Percentiles rank a stretch among this genome's conserved stretches.
Evolutionary conservation across 2,113 vertebrate genomes (phyloP).

Genomic region (Rissa tridactyla): DNA sequence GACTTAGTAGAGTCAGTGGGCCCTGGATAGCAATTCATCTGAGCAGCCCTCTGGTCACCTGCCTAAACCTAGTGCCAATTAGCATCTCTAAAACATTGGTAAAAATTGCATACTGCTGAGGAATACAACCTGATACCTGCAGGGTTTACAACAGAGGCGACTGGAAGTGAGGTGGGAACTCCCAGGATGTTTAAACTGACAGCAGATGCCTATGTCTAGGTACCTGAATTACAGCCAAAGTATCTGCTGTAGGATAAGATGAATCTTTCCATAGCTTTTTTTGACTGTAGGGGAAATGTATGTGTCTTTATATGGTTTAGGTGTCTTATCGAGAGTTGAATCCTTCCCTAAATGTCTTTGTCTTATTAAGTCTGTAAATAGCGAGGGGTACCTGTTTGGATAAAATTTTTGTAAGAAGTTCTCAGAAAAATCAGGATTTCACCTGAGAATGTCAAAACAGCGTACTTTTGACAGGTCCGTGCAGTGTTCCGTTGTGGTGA

Average conservation of each 20-base stretch:
- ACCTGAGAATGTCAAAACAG: background rate
- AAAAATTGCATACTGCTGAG: background rate
- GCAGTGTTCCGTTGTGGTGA: background rate
- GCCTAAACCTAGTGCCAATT: background rate
- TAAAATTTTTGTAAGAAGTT: background rate
- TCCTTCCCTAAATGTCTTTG: background rate
- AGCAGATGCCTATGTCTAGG: background rate
- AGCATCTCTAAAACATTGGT: background rate
- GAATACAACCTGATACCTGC: background rate
- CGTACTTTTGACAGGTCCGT: background rate
- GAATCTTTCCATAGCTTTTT: background rate
- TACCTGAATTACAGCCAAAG: background rate
- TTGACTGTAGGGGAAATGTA: background rate
- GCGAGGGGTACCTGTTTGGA: background rate
- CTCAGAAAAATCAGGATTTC: background rate
- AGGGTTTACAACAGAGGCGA: background rate
- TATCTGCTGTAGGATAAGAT: background rate
- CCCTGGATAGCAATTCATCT: background rate
- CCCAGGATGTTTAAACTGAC: background rate
- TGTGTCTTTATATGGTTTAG: background rate
- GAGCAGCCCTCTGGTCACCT: background rate
- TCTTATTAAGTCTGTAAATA: background rate
- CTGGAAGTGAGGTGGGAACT: background rate
- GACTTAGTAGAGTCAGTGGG: background rate
- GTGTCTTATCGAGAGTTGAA: background rate